Evolutionary conservation across 2,113 vertebrate genomes (phyloP).

Genomic region (Brienomyrus brachyistius): DNA sequence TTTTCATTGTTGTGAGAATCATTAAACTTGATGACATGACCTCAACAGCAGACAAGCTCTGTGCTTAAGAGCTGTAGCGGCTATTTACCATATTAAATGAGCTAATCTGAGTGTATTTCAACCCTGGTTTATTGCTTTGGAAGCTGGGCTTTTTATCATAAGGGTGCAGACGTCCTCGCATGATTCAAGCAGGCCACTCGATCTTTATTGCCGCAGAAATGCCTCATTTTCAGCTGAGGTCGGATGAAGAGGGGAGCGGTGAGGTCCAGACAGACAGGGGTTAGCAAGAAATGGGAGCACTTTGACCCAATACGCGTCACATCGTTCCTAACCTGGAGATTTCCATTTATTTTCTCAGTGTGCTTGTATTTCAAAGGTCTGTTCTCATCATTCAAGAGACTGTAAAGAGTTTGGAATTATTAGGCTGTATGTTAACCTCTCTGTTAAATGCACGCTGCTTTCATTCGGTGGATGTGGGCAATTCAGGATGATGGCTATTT

Average conservation of each 20-base stretch:
- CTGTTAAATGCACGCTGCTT: conserved; percentile 47
- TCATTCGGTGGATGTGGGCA: conserved; percentile 49
- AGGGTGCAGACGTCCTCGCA: background rate
- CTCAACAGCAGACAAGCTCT: background rate
- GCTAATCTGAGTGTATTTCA: background rate
- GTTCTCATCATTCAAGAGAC: conserved; percentile 54
- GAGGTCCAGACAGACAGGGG: background rate
- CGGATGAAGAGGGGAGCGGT: background rate
- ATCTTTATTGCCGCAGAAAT: background rate
- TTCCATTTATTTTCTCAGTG: conserved; percentile 44
- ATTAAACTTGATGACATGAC: background rate
- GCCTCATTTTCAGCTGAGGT: conserved; percentile 2
- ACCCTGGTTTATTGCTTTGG: background rate
- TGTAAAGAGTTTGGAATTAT: conserved; percentile 57
- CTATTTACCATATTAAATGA: background rate
- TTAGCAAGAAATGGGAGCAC: background rate
- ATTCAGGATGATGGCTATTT: conserved; percentile 45
- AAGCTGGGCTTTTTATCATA: background rate
- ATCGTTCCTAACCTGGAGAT: conserved; percentile 28
- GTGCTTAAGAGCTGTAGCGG: background rate
- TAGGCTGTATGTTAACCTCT: conserved; percentile 55
- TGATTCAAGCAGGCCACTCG: background rate
- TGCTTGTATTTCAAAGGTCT: conserved; percentile 44
- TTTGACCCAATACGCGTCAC: background rate
- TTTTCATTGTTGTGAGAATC: background rate